These are phyloP conservation scores for Paramormyrops hopkinsi DNA, from an alignment of 2,797 vertebrate genomes.

Conservation along the genomic window DNA sequence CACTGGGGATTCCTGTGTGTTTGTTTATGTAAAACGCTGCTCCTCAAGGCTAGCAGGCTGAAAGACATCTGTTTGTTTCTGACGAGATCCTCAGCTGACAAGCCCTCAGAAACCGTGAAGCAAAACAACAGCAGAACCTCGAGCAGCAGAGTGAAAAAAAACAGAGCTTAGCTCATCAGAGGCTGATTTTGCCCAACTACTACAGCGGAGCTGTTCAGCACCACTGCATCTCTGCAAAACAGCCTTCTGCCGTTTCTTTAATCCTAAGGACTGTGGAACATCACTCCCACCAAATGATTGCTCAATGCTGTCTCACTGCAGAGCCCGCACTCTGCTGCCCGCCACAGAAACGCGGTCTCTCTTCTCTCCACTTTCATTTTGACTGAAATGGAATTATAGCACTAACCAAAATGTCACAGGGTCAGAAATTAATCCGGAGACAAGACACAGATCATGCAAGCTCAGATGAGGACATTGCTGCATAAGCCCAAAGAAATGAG, in stretches of 20 bases:
- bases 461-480: not conserved
- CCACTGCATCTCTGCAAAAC: not conserved
- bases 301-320: not conserved
- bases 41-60: slow-evolving; percentile 11
- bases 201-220: not conserved
- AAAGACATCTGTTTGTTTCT: slow-evolving; percentile 35
- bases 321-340: not conserved
- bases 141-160: not conserved
- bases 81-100: slow-evolving; percentile 5
- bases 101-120: not conserved
- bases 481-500: not conserved
- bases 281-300: not conserved
- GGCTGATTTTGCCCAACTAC: not conserved
- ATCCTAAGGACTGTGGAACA: not conserved
- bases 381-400: not conserved
- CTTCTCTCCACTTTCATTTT: not conserved
- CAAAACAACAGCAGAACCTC: not conserved
- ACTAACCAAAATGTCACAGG: not conserved
- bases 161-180: not conserved
- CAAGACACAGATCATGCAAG: not conserved
- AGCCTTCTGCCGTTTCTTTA: not conserved
- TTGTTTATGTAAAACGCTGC: slow-evolving; percentile 25
- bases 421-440: not conserved
- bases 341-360: not conserved
- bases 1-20: slow-evolving; percentile 5